These are phyloP conservation scores for Micropoecilia bifurca DNA, from an alignment of 2,797 vertebrate species.

Conservation along the genomic window DNA sequence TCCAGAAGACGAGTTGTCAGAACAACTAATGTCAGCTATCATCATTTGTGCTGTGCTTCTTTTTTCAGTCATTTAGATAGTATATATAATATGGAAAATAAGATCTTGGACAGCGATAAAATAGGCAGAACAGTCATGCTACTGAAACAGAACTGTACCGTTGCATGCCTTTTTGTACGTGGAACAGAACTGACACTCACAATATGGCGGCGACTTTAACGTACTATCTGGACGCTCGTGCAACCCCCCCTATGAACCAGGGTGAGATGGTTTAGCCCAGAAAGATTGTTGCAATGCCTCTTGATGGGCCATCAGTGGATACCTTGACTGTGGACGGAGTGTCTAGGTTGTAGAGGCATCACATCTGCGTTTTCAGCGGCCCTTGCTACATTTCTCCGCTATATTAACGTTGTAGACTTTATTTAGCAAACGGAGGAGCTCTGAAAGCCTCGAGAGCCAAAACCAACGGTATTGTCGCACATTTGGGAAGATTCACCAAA, in stretches of 20 bases:
- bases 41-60: background rate
- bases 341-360: background rate
- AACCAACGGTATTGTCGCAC: constrained; percentile 45
- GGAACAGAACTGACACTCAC: background rate
- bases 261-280: constrained; percentile 65
- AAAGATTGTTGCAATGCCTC: constrained; percentile 76
- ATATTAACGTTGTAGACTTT: constrained; percentile 1
- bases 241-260: background rate
- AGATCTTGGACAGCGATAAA: no score
- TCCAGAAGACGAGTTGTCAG: no score
- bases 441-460: constrained; percentile 1
- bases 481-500: constrained; percentile 48
- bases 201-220: background rate
- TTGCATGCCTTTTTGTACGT: background rate
- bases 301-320: constrained; percentile 50
- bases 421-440: constrained; percentile 15
- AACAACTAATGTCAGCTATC: background rate
- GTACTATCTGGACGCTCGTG: background rate
- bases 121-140: background rate
- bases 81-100: background rate
- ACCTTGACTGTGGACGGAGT: constrained; percentile 55
- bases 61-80: background rate
- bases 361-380: constrained; percentile 7
- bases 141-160: background rate
- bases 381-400: constrained; percentile 19